These are phyloP conservation scores for Bufotes viridis DNA, from an alignment of 2,797 vertebrate genomes.

Conservation along the genomic window DNA sequence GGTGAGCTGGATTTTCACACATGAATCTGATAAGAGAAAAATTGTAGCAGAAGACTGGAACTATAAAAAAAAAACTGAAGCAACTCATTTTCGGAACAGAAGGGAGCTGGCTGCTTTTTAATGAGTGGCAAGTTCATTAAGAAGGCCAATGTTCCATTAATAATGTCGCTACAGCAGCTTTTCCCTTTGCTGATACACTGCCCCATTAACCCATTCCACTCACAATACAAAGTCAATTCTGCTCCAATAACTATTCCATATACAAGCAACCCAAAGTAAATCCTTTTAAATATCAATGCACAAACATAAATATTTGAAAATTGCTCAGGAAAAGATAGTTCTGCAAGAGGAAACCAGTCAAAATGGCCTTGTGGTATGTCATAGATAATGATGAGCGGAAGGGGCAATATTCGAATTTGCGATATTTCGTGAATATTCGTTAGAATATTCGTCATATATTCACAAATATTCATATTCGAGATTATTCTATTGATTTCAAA, in stretches of 20 bases:
- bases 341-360: neutral
- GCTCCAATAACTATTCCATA: conserved; percentile 44
- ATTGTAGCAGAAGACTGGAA: neutral
- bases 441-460: too few relatives aligned
- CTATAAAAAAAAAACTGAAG: conserved; percentile 67
- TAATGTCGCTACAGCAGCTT: conserved; percentile 60
- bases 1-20: too few relatives aligned
- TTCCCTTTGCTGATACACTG: conserved; percentile 48
- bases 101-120: conserved; percentile 65
- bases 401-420: too few relatives aligned
- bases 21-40: neutral
- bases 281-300: neutral
- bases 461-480: too few relatives aligned
- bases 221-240: conserved; percentile 28
- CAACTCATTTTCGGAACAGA: conserved; percentile 74
- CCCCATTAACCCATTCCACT: conserved; percentile 58
- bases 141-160: conserved; percentile 69
- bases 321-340: too few relatives aligned
- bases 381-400: too few relatives aligned
- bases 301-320: conserved; percentile 3
- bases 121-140: conserved; percentile 72
- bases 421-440: too few relatives aligned
- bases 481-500: too few relatives aligned
- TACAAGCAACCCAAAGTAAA: conserved; percentile 24
- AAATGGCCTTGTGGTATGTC: neutral